Percentiles rank a stretch among this genome's conserved stretches.
Conservation (phyloP, 1,140 invertebrate genomes). For the Lepidotrigona ventralis region DNA sequence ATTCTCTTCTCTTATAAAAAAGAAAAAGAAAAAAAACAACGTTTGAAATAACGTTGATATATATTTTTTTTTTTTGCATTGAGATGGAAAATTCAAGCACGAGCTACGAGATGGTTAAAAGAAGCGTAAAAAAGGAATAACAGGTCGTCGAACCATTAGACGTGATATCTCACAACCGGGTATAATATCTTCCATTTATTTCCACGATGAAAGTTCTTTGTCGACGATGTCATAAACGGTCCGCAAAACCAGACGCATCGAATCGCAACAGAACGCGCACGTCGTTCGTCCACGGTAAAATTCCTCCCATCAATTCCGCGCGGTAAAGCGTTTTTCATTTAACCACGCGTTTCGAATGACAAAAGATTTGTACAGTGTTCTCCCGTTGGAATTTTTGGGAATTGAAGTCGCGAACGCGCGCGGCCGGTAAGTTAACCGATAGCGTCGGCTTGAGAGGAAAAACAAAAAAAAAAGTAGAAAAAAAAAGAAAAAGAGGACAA, state of each 20-base stretch:
- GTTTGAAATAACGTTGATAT: neutral
- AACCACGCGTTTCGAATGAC: constrained; percentile 22
- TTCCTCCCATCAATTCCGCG: neutral
- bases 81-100: neutral
- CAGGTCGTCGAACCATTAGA: neutral
- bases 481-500: neutral
- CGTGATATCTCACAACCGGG: neutral
- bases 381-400: constrained; percentile 12
- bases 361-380: constrained; percentile 41
- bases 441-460: neutral
- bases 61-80: neutral
- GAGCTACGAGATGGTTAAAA: neutral
- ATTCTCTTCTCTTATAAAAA: no score
- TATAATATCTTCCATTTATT: neutral
- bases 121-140: neutral
- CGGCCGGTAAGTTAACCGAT: constrained; percentile 4
- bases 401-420: neutral
- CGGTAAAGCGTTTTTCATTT: constrained; percentile 24
- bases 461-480: no score
- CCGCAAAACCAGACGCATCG: neutral
- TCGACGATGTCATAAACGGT: neutral
- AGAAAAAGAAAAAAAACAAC: no score
- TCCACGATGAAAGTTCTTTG: neutral
- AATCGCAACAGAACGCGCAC: neutral
- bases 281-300: neutral